Conservation (phyloP, 2,113 vertebrate genomes). For the Syrmaticus mikado region DNA sequence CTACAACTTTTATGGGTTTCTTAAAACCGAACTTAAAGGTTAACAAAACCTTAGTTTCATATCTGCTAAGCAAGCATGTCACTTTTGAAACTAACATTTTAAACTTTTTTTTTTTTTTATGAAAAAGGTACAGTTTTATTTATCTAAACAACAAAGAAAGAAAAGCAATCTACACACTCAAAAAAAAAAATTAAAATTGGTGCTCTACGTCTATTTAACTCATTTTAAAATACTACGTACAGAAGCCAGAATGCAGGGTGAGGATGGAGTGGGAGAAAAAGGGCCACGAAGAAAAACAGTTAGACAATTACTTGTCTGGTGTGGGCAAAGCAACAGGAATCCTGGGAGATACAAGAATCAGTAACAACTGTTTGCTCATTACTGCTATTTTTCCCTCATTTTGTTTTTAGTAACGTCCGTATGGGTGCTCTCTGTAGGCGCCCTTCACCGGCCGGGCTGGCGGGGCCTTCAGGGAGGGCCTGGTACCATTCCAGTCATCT, state of each 20-base stretch:
- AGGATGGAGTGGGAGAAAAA: conserved; percentile 80
- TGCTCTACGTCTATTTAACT: conserved; percentile 81
- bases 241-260: conserved; percentile 84
- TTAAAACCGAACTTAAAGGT: conserved; percentile 79
- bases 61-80: conserved; percentile 82
- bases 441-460: conserved; percentile 87
- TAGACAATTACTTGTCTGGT: conserved; percentile 96
- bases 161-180: conserved; percentile 80
- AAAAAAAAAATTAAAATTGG: conserved; percentile 68
- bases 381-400: conserved; percentile 76
- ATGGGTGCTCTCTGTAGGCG: conserved; percentile 92
- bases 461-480: conserved; percentile 86
- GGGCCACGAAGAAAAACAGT: conserved; percentile 88
- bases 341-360: conserved; percentile 90
- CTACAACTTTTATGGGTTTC: conserved; percentile 88
- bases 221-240: conserved; percentile 81
- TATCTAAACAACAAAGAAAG: conserved; percentile 81
- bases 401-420: conserved; percentile 89
- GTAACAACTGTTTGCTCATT: conserved; percentile 85
- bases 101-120: conserved; percentile 76
- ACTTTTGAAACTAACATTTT: conserved; percentile 84
- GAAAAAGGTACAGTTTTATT: conserved; percentile 82
- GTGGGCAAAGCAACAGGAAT: conserved; percentile 91
- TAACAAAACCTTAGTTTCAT: conserved; percentile 85
- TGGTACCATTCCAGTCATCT: conserved; percentile 92